These are phyloP conservation scores for Meda fulgida DNA, from an alignment of 2,797 vertebrate species.

Conservation along the genomic window DNA sequence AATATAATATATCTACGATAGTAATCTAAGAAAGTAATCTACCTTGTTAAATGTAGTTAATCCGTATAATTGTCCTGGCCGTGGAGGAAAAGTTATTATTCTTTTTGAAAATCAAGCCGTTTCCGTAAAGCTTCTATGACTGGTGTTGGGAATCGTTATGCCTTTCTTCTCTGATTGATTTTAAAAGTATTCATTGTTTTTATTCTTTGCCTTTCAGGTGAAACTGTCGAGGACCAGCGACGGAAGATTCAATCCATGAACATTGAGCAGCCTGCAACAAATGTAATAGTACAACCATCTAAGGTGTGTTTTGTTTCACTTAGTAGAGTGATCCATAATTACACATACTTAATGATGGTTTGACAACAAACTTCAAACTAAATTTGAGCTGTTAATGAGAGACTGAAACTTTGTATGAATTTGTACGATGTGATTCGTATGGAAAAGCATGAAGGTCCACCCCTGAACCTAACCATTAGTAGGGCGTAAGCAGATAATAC, in stretches of 20 bases:
- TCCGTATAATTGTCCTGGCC: constrained; percentile 69
- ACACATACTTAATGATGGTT: background rate
- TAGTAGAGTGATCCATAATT: background rate
- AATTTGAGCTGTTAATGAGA: background rate
- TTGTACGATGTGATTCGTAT: background rate
- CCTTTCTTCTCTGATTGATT: background rate
- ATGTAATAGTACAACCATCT: constrained; percentile 74
- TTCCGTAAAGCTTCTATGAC: constrained; percentile 17
- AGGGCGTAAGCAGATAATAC: background rate
- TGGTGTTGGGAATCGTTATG: background rate
- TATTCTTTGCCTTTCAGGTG: constrained; percentile 66
- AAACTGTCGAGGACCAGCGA: constrained; percentile 72
- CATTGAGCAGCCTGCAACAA: constrained; percentile 64
- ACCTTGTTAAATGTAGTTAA: constrained; percentile 71
- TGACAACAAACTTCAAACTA: background rate
- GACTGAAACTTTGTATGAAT: background rate
- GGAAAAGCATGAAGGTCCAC: background rate
- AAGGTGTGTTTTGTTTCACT: constrained; percentile 66
- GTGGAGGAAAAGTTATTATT: constrained; percentile 45
- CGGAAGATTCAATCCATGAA: constrained; percentile 64
- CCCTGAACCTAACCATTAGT: background rate
- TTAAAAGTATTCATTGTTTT: background rate
- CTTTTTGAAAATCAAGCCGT: constrained; percentile 54
- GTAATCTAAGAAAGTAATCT: constrained; percentile 64
- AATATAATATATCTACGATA: constrained; percentile 57